Evolutionary conservation across 1,140 invertebrate genomes (phyloP).

Genomic region (Drosophila kikkawai): DNA sequence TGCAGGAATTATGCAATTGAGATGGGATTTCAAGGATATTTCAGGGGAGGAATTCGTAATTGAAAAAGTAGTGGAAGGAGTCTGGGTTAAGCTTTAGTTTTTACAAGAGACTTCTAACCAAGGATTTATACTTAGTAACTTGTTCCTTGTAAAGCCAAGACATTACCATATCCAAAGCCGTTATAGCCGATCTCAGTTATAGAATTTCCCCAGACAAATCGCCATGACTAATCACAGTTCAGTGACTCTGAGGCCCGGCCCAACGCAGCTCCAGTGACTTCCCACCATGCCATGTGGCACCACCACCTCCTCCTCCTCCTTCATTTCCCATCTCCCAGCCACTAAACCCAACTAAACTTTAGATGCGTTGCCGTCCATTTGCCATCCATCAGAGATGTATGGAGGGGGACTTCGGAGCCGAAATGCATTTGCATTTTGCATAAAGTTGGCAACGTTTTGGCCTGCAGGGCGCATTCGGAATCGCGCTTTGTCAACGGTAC

Average conservation of each 20-base stretch:
- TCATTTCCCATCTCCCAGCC: not conserved
- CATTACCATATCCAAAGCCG: slow-evolving; percentile 12
- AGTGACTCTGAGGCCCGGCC: slow-evolving; percentile 47
- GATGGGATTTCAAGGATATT: slow-evolving; percentile 9
- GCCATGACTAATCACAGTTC: slow-evolving; percentile 62
- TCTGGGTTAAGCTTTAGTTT: no score
- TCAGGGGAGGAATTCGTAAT: slow-evolving; percentile 21
- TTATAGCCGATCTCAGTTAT: slow-evolving; percentile 32
- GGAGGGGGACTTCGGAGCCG: slow-evolving; percentile 19
- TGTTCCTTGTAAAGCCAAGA: not conserved
- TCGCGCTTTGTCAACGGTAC: slow-evolving; percentile 73
- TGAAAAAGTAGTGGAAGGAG: slow-evolving; percentile 2
- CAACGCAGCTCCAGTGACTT: slow-evolving; percentile 35
- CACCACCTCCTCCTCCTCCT: not conserved
- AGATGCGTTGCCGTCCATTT: slow-evolving; percentile 53
- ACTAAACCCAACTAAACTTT: slow-evolving; percentile 21
- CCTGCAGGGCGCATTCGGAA: slow-evolving; percentile 61
- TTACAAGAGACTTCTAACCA: no score
- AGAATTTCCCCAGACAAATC: slow-evolving; percentile 40
- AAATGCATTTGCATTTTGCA: slow-evolving; percentile 79
- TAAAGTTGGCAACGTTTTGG: slow-evolving; percentile 72
- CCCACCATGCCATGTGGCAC: slow-evolving; percentile 30
- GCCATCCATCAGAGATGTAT: slow-evolving; percentile 65
- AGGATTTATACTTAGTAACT: no score
- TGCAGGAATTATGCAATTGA: slow-evolving; percentile 29